Conservation (phyloP, 2,113 vertebrate species). For the Xenopus borealis region DNA sequence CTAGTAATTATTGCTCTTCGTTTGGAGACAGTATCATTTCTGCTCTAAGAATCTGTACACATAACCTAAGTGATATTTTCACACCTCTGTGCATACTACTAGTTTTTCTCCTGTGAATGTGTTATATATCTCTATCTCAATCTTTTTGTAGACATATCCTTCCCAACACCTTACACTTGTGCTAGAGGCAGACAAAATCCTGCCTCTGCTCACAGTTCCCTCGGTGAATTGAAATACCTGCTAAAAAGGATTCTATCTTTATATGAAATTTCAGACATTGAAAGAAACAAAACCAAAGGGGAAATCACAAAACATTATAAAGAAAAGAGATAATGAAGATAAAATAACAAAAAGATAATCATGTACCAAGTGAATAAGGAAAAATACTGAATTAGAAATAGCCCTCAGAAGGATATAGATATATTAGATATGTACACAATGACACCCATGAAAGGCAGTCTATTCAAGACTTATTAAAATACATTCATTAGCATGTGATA, state of each 20-base stretch:
- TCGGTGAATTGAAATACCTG: neutral
- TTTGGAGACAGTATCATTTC: too few species aligned
- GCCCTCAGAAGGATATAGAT: too few species aligned
- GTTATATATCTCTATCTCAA: neutral
- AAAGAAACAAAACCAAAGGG: constrained; percentile 1
- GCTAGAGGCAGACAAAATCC: neutral
- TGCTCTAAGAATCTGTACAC: neutral
- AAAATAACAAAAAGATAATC: neutral
- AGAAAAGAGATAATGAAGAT: neutral
- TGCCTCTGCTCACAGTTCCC: neutral
- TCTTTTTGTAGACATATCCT: constrained; percentile 1
- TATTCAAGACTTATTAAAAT: too few species aligned
- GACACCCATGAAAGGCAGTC: too few species aligned
- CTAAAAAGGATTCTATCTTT: constrained; percentile 2
- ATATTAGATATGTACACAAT: too few species aligned
- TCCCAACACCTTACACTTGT: neutral
- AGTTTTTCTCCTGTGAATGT: neutral
- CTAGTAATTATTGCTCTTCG: neutral
- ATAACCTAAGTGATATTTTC: too few species aligned
- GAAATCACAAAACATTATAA: neutral
- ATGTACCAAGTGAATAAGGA: neutral
- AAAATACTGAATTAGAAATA: too few species aligned
- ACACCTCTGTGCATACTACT: too few species aligned
- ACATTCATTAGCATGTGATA: too few species aligned
- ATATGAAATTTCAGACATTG: neutral